Evolutionary conservation across 2,113 vertebrate genomes (phyloP).

Genomic region (Pontoporia blainvillei): DNA sequence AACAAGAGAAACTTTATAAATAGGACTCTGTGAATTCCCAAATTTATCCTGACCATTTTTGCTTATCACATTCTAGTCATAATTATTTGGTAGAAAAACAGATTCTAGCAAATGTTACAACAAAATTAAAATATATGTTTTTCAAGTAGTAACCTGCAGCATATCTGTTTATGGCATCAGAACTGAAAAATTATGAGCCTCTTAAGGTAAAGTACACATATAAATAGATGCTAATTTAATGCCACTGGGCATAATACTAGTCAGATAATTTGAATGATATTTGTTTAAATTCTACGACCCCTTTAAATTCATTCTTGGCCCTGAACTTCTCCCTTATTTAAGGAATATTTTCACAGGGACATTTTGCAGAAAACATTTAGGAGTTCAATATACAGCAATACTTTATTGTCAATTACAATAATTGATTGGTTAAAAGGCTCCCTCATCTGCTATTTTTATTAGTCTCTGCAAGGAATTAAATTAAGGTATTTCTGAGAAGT

Average conservation of each 20-base stretch:
- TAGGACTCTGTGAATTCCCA: constrained; percentile 69
- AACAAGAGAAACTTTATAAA: constrained; percentile 70
- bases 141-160: constrained; percentile 64
- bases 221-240: constrained; percentile 79
- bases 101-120: constrained; percentile 69
- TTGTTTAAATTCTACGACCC: constrained; percentile 75
- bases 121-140: constrained; percentile 79
- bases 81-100: constrained; percentile 78
- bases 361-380: constrained; percentile 78
- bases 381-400: constrained; percentile 83
- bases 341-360: constrained; percentile 74
- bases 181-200: constrained; percentile 63
- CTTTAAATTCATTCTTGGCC: constrained; percentile 75
- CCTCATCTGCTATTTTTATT: constrained; percentile 82
- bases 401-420: constrained; percentile 83
- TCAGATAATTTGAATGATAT: constrained; percentile 75
- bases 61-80: constrained; percentile 74
- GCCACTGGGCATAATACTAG: constrained; percentile 66
- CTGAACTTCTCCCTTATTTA: constrained; percentile 75
- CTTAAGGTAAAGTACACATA: constrained; percentile 78
- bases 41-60: constrained; percentile 78
- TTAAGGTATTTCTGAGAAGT: constrained; percentile 94
- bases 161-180: constrained; percentile 74
- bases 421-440: constrained; percentile 82
- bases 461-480: constrained; percentile 87